phyloP scores from a whole-genome alignment of 2,888 invertebrate species.

The Macrophya alboannulata region DNA sequence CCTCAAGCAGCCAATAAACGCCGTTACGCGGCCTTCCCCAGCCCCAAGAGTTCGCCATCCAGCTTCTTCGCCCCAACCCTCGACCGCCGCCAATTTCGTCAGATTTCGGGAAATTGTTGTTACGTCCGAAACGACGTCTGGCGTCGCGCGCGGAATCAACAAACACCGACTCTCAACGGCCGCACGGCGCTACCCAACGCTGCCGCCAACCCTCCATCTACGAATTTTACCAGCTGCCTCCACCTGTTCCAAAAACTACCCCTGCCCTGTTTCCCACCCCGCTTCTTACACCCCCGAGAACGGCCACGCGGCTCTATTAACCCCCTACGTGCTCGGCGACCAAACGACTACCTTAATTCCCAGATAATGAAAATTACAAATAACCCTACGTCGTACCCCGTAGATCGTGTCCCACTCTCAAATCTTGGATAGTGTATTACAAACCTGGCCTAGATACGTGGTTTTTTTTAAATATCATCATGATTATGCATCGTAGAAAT shows the following conservation, averaged over 20 bases:
- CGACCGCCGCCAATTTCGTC: constrained; percentile 77
- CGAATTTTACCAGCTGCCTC: constrained; percentile 59
- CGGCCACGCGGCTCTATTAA: constrained; percentile 75
- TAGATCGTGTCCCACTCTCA: neutral
- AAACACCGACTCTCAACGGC: constrained; percentile 67
- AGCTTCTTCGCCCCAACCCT: constrained; percentile 42
- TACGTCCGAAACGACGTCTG: constrained; percentile 74
- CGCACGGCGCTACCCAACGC: constrained; percentile 6
- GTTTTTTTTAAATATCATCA: neutral
- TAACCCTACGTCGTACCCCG: constrained; percentile 68
- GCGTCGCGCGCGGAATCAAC: constrained; percentile 75
- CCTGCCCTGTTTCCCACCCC: constrained; percentile 55
- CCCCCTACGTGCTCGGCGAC: constrained; percentile 77
- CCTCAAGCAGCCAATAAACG: constrained; percentile 80
- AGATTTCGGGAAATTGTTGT: constrained; percentile 80
- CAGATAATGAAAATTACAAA: constrained; percentile 80
- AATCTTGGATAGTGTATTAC: neutral
- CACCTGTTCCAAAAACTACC: constrained; percentile 62
- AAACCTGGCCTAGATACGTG: neutral
- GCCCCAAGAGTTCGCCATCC: constrained; percentile 71
- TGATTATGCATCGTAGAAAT: neutral
- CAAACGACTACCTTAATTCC: constrained; percentile 77
- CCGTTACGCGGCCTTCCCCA: constrained; percentile 72
- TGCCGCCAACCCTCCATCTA: constrained; percentile 29
- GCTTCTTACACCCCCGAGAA: constrained; percentile 53